These are phyloP conservation scores for Coturnix japonica DNA, from an alignment of 2,113 vertebrate species.

Conservation along the genomic window DNA sequence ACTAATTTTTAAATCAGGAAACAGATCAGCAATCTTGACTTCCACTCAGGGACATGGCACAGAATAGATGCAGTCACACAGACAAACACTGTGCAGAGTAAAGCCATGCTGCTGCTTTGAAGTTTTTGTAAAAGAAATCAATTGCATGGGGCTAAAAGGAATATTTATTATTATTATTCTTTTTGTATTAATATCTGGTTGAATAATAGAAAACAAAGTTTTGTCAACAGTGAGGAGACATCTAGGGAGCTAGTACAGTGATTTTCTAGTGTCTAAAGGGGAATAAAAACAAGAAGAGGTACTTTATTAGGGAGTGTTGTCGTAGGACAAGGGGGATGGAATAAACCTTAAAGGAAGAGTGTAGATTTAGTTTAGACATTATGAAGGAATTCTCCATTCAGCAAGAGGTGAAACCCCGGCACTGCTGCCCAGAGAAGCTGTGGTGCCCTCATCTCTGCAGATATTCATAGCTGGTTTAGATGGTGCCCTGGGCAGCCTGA, in stretches of 20 bases:
- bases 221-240: neutral
- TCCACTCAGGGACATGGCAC: neutral
- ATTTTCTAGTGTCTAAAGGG: neutral
- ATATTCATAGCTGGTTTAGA: neutral
- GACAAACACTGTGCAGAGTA: neutral
- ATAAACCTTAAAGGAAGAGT: neutral
- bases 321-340: neutral
- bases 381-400: neutral
- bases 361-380: neutral
- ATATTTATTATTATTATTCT: neutral
- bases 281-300: neutral
- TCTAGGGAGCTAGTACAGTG: neutral
- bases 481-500: neutral
- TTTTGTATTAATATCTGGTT: neutral
- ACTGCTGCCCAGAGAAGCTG: neutral
- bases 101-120: neutral
- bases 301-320: neutral
- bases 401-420: neutral
- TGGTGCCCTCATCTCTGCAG: neutral
- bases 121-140: neutral
- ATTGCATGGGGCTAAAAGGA: neutral
- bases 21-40: neutral
- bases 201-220: constrained; percentile 2
- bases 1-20: constrained; percentile 14
- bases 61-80: neutral